phyloP scores from a whole-genome alignment of 2,888 invertebrate species.

The Prenolepis imparis region DNA sequence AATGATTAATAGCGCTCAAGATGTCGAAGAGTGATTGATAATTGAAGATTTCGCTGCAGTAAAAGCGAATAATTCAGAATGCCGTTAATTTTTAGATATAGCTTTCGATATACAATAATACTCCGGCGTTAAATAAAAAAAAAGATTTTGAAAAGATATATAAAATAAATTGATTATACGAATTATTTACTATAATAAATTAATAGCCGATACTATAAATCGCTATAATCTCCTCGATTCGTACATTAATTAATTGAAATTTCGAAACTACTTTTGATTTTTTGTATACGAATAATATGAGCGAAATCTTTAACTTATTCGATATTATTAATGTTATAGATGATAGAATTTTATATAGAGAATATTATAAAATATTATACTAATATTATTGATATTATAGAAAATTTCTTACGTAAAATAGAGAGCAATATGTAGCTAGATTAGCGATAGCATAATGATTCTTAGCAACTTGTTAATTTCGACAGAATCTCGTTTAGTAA shows the following conservation, averaged over 20 bases:
- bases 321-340: background rate
- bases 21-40: conserved; percentile 41
- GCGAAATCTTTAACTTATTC: background rate
- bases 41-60: conserved; percentile 6
- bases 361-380: too few species aligned
- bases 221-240: background rate
- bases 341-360: too few species aligned
- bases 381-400: too few species aligned
- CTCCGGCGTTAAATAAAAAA: background rate
- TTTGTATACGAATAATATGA: background rate
- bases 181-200: background rate
- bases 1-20: conserved; percentile 21
- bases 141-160: background rate
- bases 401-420: background rate
- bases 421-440: conserved; percentile 1
- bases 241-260: background rate
- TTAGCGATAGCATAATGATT: conserved; percentile 43
- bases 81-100: background rate
- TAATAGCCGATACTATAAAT: background rate
- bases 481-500: conserved; percentile 36
- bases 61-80: background rate
- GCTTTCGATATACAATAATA: background rate
- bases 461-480: conserved; percentile 49
- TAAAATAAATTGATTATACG: background rate
- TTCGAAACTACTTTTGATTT: background rate